Conservation (phyloP, 2,888 invertebrate species). For the Cataglyphis rosenhaueri region DNA sequence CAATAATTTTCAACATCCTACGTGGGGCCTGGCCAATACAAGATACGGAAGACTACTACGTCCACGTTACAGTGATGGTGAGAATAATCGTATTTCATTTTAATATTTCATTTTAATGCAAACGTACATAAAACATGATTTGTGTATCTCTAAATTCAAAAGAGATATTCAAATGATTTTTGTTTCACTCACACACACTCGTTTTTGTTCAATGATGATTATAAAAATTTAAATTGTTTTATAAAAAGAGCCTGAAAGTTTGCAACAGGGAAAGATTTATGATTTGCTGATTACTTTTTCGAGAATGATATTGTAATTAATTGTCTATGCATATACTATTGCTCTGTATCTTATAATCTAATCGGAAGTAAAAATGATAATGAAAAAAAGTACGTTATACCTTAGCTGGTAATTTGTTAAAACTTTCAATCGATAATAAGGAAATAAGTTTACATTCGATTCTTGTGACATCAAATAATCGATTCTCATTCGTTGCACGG, state of each 20-base stretch:
- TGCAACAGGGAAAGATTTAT: not conserved
- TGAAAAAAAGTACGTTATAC: not conserved
- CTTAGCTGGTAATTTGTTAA: not conserved
- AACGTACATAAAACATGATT: not conserved
- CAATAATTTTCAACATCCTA: conserved; percentile 94
- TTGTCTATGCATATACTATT: not conserved
- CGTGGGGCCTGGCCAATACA: conserved; percentile 92
- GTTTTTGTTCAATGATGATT: not conserved
- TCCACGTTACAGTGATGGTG: conserved; percentile 79
- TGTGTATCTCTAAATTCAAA: not conserved
- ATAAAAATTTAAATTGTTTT: not conserved
- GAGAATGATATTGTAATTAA: not conserved
- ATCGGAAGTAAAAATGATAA: not conserved
- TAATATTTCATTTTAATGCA: not conserved
- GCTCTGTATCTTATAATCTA: not conserved
- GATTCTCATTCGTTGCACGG: not conserved
- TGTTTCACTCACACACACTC: not conserved
- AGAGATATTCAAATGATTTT: not conserved
- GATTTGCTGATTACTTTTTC: not conserved
- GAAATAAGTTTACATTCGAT: not conserved
- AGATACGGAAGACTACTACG: conserved; percentile 89
- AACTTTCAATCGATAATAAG: not conserved
- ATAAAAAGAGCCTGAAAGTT: not conserved
- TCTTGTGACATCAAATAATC: not conserved
- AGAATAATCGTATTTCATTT: conserved; percentile 32